These are phyloP conservation scores for Aphelinus certus DNA, from an alignment of 1,140 invertebrate species.

Conservation along the genomic window DNA sequence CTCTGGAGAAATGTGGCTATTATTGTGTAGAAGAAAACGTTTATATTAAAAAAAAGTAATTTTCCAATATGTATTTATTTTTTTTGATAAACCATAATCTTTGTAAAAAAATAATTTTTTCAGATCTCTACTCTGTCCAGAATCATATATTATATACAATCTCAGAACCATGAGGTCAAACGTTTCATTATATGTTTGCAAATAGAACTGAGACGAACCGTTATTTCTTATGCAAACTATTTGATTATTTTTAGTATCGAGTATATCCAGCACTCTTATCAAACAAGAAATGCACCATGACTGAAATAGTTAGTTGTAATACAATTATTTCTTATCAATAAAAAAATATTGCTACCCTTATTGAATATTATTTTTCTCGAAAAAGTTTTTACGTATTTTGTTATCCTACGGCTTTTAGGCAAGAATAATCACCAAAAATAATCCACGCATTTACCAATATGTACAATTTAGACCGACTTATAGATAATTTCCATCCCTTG, in stretches of 20 bases:
- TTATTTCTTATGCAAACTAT: slow-evolving; percentile 48
- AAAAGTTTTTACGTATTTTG: no score
- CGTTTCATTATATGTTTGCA: slow-evolving; percentile 46
- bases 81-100: background rate
- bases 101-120: slow-evolving; percentile 30
- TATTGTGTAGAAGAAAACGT: slow-evolving; percentile 34
- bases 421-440: no score
- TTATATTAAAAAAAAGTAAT: slow-evolving; percentile 37
- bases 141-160: slow-evolving; percentile 53
- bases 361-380: background rate
- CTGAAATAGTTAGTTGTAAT: slow-evolving; percentile 54
- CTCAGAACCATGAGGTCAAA: slow-evolving; percentile 45
- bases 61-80: slow-evolving; percentile 25
- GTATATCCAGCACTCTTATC: slow-evolving; percentile 36
- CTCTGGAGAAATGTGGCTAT: slow-evolving; percentile 32
- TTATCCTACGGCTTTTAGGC: no score
- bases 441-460: no score
- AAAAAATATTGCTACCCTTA: background rate
- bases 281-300: slow-evolving; percentile 57
- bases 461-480: no score
- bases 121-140: slow-evolving; percentile 54
- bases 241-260: slow-evolving; percentile 41
- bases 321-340: background rate
- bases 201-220: slow-evolving; percentile 46
- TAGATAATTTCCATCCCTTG: no score